These are phyloP conservation scores for Gasterosteus aculeatus DNA, from an alignment of 2,113 vertebrate species.

Conservation along the genomic window DNA sequence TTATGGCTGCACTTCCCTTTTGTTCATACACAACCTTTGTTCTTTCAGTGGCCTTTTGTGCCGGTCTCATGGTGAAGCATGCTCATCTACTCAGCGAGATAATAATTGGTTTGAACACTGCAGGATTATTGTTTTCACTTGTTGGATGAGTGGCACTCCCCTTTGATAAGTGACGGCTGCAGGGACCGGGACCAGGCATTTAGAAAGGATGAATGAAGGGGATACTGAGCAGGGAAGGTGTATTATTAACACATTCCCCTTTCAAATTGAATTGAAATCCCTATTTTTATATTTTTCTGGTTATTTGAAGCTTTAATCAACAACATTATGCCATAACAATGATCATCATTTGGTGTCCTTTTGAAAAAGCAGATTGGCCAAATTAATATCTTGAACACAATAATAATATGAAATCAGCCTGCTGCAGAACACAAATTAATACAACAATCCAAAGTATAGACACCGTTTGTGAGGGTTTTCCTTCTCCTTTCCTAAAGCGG, in stretches of 20 bases:
- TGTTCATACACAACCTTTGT: constrained; percentile 54
- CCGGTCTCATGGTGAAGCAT: constrained; percentile 11
- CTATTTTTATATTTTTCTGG: neutral
- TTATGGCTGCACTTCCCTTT: constrained; percentile 20
- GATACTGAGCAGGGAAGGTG: neutral
- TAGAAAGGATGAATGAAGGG: neutral
- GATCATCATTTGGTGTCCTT: neutral
- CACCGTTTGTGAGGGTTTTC: neutral
- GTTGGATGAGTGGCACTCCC: constrained; percentile 2
- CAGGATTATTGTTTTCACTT: neutral
- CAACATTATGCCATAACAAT: neutral
- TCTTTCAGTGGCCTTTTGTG: constrained; percentile 44
- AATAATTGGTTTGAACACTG: constrained; percentile 18
- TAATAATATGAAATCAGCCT: neutral
- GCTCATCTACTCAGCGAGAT: constrained; percentile 18
- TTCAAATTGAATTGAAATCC: neutral
- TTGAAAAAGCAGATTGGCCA: neutral
- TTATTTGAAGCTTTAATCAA: neutral
- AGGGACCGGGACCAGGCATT: too few relatives aligned
- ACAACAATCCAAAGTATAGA: neutral
- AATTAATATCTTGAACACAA: neutral
- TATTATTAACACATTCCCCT: neutral
- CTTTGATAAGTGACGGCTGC: too few relatives aligned
- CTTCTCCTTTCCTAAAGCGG: neutral
- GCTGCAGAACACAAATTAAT: neutral